Evolutionary conservation across 64 coral and sea anemone species (phyloP).

Genomic region (Porites lutea): DNA sequence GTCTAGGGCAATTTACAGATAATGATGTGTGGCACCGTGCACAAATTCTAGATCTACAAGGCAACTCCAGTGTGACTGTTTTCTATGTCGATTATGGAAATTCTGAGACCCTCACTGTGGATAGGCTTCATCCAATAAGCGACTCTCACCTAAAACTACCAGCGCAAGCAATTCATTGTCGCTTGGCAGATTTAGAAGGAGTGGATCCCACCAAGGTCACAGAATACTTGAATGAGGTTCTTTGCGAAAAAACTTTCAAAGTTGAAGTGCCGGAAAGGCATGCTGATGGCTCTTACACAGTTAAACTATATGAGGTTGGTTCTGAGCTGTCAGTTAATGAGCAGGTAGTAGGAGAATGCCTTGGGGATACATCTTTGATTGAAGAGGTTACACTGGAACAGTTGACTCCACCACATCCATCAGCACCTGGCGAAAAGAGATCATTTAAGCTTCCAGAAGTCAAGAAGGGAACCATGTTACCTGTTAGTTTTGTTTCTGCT

Average conservation of each 20-base stretch:
- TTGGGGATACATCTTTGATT: slow-evolving; percentile 24
- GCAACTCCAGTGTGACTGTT: slow-evolving; percentile 40
- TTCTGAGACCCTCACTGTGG: slow-evolving; percentile 47
- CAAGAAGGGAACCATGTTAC: background rate
- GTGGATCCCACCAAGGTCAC: background rate
- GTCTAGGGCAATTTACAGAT: slow-evolving; percentile 83
- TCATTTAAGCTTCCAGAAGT: slow-evolving; percentile 17
- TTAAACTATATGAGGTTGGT: slow-evolving; percentile 16
- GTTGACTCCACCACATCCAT: background rate
- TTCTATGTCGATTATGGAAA: slow-evolving; percentile 86
- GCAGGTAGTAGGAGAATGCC: slow-evolving; percentile 26
- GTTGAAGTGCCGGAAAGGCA: slow-evolving; percentile 56
- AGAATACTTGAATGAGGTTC: slow-evolving; percentile 56
- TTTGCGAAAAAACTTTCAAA: slow-evolving; percentile 69
- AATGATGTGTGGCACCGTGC: slow-evolving; percentile 93
- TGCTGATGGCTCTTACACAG: background rate
- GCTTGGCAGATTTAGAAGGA: slow-evolving; percentile 29
- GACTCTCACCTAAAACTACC: slow-evolving; percentile 55
- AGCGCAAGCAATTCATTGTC: slow-evolving; percentile 71
- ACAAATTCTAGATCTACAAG: slow-evolving; percentile 40
- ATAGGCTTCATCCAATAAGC: slow-evolving; percentile 44
- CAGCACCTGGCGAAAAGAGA: background rate
- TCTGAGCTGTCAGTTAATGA: background rate
- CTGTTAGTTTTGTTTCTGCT: slow-evolving; percentile 25
- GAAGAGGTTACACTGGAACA: slow-evolving; percentile 11